Conservation (phyloP, 2,113 vertebrate species). For the Tachuris rubrigastra region DNA sequence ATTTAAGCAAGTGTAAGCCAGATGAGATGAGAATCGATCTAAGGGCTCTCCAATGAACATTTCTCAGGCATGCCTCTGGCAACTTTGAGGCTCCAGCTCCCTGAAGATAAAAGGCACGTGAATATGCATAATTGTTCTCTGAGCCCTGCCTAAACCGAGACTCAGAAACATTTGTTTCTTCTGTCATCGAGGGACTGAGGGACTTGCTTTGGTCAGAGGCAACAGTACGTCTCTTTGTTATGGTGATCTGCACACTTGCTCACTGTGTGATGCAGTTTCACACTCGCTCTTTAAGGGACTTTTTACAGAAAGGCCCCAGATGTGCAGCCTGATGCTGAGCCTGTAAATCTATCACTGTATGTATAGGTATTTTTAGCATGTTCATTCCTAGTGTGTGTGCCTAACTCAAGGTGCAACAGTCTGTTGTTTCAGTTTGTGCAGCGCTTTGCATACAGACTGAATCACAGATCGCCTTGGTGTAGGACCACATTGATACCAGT, state of each 20-base stretch:
- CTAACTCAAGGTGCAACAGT: constrained; percentile 4
- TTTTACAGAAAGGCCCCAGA: background rate
- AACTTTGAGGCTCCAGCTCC: constrained; percentile 18
- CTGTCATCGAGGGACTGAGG: background rate
- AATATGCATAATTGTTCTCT: constrained; percentile 15
- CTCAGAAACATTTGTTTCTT: constrained; percentile 11
- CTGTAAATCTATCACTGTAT: constrained; percentile 41
- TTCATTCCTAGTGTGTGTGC: background rate
- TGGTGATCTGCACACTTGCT: background rate
- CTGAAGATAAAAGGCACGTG: constrained; percentile 33
- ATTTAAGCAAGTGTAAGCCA: constrained; percentile 13
- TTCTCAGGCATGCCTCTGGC: constrained; percentile 32
- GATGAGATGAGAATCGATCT: background rate
- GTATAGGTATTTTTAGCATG: constrained; percentile 33
- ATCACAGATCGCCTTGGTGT: background rate
- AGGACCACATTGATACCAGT: background rate
- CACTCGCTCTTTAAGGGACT: constrained; percentile 27
- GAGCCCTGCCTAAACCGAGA: constrained; percentile 14
- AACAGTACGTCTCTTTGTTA: background rate
- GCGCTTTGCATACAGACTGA: constrained; percentile 33
- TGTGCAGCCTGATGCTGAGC: background rate
- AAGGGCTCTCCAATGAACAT: background rate
- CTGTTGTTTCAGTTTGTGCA: constrained; percentile 45
- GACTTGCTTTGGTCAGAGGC: background rate
- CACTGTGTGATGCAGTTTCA: background rate